Evolutionary conservation across 2,888 invertebrate genomes (phyloP), one percentile per base, ranked within the genome.

Genomic region (Melangyna quadrimaculata): DNA sequence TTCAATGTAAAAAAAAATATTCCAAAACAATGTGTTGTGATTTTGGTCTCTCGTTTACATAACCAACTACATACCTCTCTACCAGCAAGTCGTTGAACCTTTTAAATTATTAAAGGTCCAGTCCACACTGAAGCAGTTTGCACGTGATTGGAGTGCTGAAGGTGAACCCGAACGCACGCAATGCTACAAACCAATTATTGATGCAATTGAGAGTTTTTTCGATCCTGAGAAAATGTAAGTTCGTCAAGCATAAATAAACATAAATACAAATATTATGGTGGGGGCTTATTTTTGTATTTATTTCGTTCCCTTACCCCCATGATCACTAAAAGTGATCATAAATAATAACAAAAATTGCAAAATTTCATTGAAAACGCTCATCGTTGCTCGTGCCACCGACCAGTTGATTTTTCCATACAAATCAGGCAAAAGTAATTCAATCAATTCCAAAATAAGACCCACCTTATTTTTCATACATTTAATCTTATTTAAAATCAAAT

Each of bases 61-160:
- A 84, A 78, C 40, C 51, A 55, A n/a, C n/a, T n/a, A n/a, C n/a
- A n/a, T n/a, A n/a, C n/a, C n/a, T n/a, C n/a, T n/a, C n/a, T 74
- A 70, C 78, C 89, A 89, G 88, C 88, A 88, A 78, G 88, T 89
- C 89, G 90, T 91, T 90, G 92, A 92, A 90, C 90, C 90, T 90
- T 90, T 91, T 87, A 90, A 91, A 91, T 90, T 91, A 90, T 91
- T 92, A 90, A 91, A 98, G 94, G 97, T 99, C 40, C 97, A 98
- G 91, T 97, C 97, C 19, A 98, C 98, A 3, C 93, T 99, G 88
- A 98, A 98, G 91, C 98, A 99, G 91, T 95, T 99, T 89, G 97
- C 97, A n/a, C 94, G 99, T 0, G 99, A 99, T 91, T 99, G 99
- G 99, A 98, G 98, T 89, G 93, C 93, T 0, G 95, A 96, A 87